Evolutionary conservation across 2,797 vertebrate species (phyloP).

Genomic region (Salmo trutta): DNA sequence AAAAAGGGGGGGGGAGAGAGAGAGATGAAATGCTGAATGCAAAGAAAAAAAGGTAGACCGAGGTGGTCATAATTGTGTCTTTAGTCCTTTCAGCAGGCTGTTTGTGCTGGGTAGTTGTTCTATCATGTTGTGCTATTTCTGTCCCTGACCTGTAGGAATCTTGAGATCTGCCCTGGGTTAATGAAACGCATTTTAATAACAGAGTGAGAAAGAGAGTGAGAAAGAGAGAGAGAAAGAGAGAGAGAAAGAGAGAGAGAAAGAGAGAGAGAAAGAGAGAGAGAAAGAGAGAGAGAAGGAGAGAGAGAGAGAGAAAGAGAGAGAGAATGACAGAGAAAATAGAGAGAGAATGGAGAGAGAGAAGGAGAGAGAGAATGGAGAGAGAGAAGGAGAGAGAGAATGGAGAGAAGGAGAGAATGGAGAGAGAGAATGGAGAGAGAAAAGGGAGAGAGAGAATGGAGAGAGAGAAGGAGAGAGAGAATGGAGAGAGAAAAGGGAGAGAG

Average conservation of each 20-base stretch:
- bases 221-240: not conserved
- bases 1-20: not conserved
- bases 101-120: not conserved
- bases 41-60: not conserved
- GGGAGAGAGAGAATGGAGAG: too few relatives aligned
- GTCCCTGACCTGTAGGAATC: not conserved
- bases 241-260: not conserved
- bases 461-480: too few relatives aligned
- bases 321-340: too few relatives aligned
- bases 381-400: not conserved
- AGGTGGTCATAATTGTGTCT: not conserved
- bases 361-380: not conserved
- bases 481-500: conserved; percentile 23
- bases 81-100: not conserved
- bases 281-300: too few relatives aligned
- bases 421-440: too few relatives aligned
- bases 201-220: not conserved
- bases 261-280: too few relatives aligned
- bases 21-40: not conserved
- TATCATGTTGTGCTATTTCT: not conserved
- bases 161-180: not conserved
- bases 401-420: not conserved
- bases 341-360: not conserved
- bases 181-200: not conserved
- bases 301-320: not conserved